A percentile compares a stretch with the other conserved stretches of the same genome.
These are phyloP conservation scores for Trachymyrmex cornetzi DNA, from an alignment of 1,140 invertebrate species.

Conservation along the genomic window DNA sequence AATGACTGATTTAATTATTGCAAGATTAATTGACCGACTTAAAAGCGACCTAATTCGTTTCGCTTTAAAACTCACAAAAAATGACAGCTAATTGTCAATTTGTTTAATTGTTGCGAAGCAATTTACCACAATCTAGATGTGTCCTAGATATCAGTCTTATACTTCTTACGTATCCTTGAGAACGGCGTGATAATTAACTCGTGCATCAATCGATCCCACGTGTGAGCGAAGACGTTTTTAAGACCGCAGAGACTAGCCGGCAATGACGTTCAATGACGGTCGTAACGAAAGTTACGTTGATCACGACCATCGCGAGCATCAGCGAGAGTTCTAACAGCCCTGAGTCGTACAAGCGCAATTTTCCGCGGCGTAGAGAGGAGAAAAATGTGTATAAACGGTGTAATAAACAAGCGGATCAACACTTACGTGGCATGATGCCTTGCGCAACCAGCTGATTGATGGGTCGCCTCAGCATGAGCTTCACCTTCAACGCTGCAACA, in stretches of 20 bases:
- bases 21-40: slow-evolving; percentile 30
- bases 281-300: slow-evolving; percentile 19
- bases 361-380: background rate
- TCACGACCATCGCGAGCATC: slow-evolving; percentile 11
- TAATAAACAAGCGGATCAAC: slow-evolving; percentile 66
- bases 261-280: slow-evolving; percentile 43
- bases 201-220: slow-evolving; percentile 34
- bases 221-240: slow-evolving; percentile 17
- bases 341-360: slow-evolving; percentile 48
- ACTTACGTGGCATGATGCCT: slow-evolving; percentile 99
- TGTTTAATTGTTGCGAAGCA: slow-evolving; percentile 27
- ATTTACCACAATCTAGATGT: slow-evolving; percentile 25
- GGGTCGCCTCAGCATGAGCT: slow-evolving; percentile 97
- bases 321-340: slow-evolving; percentile 19
- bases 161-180: slow-evolving; percentile 36
- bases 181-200: slow-evolving; percentile 38
- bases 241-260: background rate
- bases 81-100: slow-evolving; percentile 30
- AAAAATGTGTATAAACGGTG: slow-evolving; percentile 22
- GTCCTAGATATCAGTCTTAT: slow-evolving; percentile 35
- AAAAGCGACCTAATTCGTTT: slow-evolving; percentile 8
- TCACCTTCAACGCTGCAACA: slow-evolving; percentile 97
- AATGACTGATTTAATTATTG: slow-evolving; percentile 15
- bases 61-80: slow-evolving; percentile 25
- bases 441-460: slow-evolving; percentile 98